Percentiles rank a stretch among this genome's conserved stretches.
These are phyloP conservation scores for Trachemys scripta DNA, from an alignment of 2,113 vertebrate genomes.

Conservation along the genomic window DNA sequence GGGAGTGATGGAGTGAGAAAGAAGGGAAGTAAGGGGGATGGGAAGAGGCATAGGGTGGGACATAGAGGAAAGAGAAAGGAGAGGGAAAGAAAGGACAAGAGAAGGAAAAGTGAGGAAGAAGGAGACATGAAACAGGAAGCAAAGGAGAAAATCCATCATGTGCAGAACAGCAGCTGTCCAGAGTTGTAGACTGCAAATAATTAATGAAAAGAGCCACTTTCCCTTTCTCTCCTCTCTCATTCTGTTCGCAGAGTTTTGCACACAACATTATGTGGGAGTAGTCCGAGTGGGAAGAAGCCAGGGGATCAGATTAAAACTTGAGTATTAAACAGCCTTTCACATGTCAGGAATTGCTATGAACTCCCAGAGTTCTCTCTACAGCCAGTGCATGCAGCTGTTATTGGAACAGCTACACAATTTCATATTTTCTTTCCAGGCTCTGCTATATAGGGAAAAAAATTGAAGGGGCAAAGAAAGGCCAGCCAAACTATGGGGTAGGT, in stretches of 20 bases:
- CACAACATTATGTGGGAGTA: not conserved
- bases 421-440: constrained; percentile 66
- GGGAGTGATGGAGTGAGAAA: not conserved
- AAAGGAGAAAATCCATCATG: not conserved
- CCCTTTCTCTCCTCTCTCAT: not conserved
- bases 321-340: not conserved
- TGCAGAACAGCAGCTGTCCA: not conserved
- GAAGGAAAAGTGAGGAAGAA: not conserved
- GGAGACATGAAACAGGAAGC: not conserved
- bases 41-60: not conserved
- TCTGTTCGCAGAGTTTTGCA: not conserved
- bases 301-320: not conserved
- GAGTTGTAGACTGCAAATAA: not conserved
- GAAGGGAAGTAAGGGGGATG: not conserved
- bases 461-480: constrained; percentile 73
- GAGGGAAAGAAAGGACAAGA: not conserved
- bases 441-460: constrained; percentile 50
- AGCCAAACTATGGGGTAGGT: constrained; percentile 67
- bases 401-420: constrained; percentile 3
- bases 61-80: not conserved
- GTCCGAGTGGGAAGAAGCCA: not conserved
- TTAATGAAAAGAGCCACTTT: not conserved
- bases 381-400: constrained; percentile 56
- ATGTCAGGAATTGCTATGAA: constrained; percentile 39
- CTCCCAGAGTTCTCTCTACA: constrained; percentile 26